Conservation (phyloP, 92 coral and sea anemone species). For the Plumapathes pennacea region DNA sequence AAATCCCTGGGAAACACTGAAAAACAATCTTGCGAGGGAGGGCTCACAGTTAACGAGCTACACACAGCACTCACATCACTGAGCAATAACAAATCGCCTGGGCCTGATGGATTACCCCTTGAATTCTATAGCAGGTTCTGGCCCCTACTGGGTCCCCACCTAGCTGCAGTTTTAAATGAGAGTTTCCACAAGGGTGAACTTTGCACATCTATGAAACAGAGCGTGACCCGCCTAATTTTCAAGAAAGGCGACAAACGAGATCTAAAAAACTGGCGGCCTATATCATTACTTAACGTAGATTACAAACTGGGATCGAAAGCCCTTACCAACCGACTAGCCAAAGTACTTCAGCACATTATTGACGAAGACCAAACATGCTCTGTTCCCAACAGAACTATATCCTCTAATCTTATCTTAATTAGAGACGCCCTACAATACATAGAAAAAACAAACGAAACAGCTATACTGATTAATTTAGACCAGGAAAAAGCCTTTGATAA, state of each 20-base stretch:
- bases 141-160: not conserved
- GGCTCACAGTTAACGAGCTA: not conserved
- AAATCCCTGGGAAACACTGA: not conserved
- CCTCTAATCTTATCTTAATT: slow-evolving; percentile 2
- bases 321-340: slow-evolving; percentile 10
- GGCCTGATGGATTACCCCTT: slow-evolving; percentile 8
- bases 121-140: slow-evolving; percentile 7
- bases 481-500: slow-evolving; percentile 49
- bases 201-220: not conserved
- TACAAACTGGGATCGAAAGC: slow-evolving; percentile 22
- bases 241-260: slow-evolving; percentile 4
- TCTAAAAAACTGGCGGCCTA: slow-evolving; percentile 36
- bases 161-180: not conserved
- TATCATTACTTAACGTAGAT: slow-evolving; percentile 28
- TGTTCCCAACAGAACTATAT: slow-evolving; percentile 25
- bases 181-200: not conserved
- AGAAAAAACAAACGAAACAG: not conserved
- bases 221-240: slow-evolving; percentile 1
- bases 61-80: not conserved
- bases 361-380: slow-evolving; percentile 38
- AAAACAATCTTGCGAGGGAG: not conserved
- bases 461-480: slow-evolving; percentile 7
- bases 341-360: slow-evolving; percentile 10
- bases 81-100: not conserved
- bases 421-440: slow-evolving; percentile 15